phyloP scores from a whole-genome alignment of 2,113 vertebrate species.

The Struthio camelus region DNA sequence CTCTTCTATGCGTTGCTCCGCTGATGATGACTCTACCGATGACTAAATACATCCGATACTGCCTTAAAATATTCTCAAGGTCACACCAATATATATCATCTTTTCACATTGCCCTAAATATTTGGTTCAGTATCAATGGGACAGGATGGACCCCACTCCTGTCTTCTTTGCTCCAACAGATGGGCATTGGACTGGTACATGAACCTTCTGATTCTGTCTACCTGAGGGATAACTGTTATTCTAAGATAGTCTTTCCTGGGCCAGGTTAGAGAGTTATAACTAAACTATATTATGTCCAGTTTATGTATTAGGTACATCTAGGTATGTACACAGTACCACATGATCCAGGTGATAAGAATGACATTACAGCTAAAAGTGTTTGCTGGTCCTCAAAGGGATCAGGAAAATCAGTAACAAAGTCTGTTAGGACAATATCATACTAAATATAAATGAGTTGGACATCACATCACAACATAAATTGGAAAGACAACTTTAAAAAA shows the following conservation, averaged over 20 bases:
- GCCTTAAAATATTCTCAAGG: not conserved
- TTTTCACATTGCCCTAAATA: not conserved
- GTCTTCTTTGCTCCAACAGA: not conserved
- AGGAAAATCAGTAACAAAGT: not conserved
- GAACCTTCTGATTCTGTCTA: not conserved
- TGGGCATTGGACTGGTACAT: not conserved
- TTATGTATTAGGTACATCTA: not conserved
- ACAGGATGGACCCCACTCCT: not conserved
- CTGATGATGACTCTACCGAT: not conserved
- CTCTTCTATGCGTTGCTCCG: not conserved
- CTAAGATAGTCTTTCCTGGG: not conserved
- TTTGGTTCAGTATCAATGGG: not conserved
- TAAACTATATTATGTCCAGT: not conserved
- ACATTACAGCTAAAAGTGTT: not conserved
- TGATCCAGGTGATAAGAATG: not conserved
- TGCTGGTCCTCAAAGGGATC: not conserved
- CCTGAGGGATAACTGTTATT: not conserved
- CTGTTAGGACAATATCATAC: not conserved
- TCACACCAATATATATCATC: not conserved
- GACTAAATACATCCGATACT: not conserved
- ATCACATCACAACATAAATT: slow-evolving; percentile 34
- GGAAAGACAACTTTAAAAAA: slow-evolving; percentile 36
- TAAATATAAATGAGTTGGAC: not conserved
- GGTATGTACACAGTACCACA: not conserved
- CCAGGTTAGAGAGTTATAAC: not conserved